Evolutionary conservation across 1,140 invertebrate species (phyloP), one percentile per base, ranked within the genome.

Genomic region (Brachionus angularis): DNA sequence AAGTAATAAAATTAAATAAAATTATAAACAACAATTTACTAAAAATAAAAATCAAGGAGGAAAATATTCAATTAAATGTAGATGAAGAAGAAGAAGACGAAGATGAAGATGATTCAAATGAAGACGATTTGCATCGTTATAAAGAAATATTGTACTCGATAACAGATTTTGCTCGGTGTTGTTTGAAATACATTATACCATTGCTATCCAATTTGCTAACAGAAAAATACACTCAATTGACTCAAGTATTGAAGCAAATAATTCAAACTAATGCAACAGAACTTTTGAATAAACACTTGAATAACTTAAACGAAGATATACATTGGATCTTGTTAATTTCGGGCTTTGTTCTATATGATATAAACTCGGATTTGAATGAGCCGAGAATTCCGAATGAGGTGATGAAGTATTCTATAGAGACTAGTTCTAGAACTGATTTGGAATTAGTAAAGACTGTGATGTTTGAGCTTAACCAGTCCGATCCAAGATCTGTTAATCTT

Each of bases 301-400:
- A 10, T 7, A 67, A 67, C 8, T 12, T 67, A 10, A 34, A 27
- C 5, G 62, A 67, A 36, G 62, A 67, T 29, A 67, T 67, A 27
- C 62, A 67, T 14, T 67, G 62, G 62, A 21, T 67, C 10, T 29
- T 67, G 27, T 36, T 67, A 21, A 36, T 67, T 18, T 34, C 33
- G 5, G 62, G 62, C n/a, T 67, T 67, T 67, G 62, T 67, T 18
- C 42, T 67, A 33, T 67, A 47, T n/a, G 62, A 67, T 34, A 67
- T 67, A 46, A 67, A 46, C 16, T 14, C 49, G 10, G 39, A 8
- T 3, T 7, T 21, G 53, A 58, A 39, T 47, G 39, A 5, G 62
- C 34, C 10, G 39, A 67, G 29, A 50, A 67, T 42, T 4, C 42
- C 62, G 21, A 14, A 29, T 34, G 14, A 67, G 8, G 36, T 67